Base-by-base conservation (phyloP, 2,888 invertebrate genomes). In the Theristus sp. region DNA sequence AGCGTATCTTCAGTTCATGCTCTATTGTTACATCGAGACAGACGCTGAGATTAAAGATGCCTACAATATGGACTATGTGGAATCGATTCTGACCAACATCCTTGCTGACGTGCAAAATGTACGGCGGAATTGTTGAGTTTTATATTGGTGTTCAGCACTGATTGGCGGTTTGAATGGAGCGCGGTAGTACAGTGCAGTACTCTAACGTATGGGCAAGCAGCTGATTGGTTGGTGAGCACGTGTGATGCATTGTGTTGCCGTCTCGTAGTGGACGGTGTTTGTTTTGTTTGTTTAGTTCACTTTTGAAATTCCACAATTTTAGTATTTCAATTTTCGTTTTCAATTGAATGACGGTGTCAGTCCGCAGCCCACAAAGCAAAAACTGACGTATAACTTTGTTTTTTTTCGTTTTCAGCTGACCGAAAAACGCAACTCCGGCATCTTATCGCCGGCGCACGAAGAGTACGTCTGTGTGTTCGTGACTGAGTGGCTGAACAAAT, bases 31-130 rank as follows among this genome's bases (percentile, higher is more conserved):
- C 78, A 94, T 98, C 67, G 98, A 99, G 77, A 98, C 98, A 0
- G 98, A 98, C 75, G 94, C 98, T 20, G 98, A 99, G 76, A 94
- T 96, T 88, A 94, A 98, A 76, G 98, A 98, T 79, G 96, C 98
- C 64, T 98, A 94, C 76, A 90, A 89, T 30, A 90, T 90, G 62
- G 88, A 89, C 75, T 93, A 96, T 75, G 93, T 98, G 86, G 96
- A 96, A 93, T 88, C 85, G 62, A 80, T 98, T 64, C 91, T 98
- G 77, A 91, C 94, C 75, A 85, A 87, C 67, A 78, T 80, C 66
- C 72, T 79, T 1, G 70, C 74, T 2, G 80, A 80, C 67, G 78
- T 80, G 17, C 27, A 27, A 54, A 13, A 27, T 26, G 54, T 54
- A 6, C 13, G 54, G 13, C 17, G 13, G 2, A 6, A 24, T 54